Conservation (phyloP, 2,113 vertebrate species). For the Poecilia latipinna region DNA sequence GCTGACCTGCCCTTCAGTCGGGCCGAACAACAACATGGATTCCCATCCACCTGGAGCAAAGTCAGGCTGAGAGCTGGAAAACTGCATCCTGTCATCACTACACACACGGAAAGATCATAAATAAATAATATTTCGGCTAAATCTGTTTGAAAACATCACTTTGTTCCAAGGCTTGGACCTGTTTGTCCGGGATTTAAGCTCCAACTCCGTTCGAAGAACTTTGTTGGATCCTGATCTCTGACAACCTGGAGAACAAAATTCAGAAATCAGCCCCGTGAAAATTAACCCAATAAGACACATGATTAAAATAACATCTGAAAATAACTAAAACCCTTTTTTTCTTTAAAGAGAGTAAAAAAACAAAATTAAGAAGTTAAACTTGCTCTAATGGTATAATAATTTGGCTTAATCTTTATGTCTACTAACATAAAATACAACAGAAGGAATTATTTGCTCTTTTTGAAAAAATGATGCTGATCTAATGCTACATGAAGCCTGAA, state of each 20-base stretch:
- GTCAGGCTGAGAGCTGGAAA: conserved; percentile 95
- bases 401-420: background rate
- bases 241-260: conserved; percentile 38
- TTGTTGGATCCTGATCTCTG: conserved; percentile 53
- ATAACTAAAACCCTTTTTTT: too few species aligned
- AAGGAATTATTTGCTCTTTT: background rate
- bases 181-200: conserved; percentile 28
- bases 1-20: conserved; percentile 87
- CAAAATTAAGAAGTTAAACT: background rate
- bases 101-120: background rate
- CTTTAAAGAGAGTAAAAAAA: background rate
- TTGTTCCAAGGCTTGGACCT: conserved; percentile 41
- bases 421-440: background rate
- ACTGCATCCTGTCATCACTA: conserved; percentile 87
- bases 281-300: background rate
- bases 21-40: conserved; percentile 68
- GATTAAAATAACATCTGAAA: background rate
- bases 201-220: conserved; percentile 38
- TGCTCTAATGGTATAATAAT: background rate
- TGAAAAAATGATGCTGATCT: background rate
- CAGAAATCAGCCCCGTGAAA: background rate
- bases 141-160: background rate
- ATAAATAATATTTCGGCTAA: background rate
- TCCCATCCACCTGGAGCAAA: conserved; percentile 80
- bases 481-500: background rate